phyloP scores from a whole-genome alignment of 2,888 invertebrate species.

The Drosophila yooni region DNA sequence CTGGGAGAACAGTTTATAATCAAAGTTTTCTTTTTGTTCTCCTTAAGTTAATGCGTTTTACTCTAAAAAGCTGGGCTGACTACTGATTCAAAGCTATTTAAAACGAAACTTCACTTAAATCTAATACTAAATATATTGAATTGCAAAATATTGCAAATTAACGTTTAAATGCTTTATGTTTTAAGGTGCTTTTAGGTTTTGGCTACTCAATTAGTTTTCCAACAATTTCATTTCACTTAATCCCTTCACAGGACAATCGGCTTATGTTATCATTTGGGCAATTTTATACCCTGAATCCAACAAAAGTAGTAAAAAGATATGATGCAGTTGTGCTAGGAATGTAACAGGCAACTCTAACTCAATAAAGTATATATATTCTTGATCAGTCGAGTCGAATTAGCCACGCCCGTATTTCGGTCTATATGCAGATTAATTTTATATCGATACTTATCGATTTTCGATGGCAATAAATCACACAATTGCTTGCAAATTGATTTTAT shows the following conservation, averaged over 20 bases:
- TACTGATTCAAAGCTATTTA: not conserved
- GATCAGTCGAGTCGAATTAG: not conserved
- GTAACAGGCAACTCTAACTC: not conserved
- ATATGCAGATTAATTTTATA: not conserved
- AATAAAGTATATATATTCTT: not conserved
- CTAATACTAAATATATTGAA: not conserved
- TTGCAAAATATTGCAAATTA: not conserved
- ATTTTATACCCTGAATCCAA: not conserved
- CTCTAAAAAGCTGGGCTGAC: conserved; percentile 6
- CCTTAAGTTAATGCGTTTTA: conserved; percentile 38
- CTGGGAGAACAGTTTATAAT: not conserved
- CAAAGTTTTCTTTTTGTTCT: not conserved
- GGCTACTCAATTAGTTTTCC: conserved; percentile 7
- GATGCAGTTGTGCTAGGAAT: not conserved
- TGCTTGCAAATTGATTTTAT: not conserved
- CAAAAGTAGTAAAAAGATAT: not conserved
- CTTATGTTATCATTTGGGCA: conserved; percentile 29
- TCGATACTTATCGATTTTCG: not conserved
- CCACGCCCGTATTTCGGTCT: not conserved
- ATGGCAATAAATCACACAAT: not conserved
- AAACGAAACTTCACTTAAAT: not conserved
- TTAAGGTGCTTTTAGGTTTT: not conserved
- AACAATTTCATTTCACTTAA: conserved; percentile 18
- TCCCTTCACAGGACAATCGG: conserved; percentile 38
- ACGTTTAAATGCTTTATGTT: conserved; percentile 3